phyloP scores from a whole-genome alignment of 2,888 invertebrate species.

The Acanthosepion esculentum region DNA sequence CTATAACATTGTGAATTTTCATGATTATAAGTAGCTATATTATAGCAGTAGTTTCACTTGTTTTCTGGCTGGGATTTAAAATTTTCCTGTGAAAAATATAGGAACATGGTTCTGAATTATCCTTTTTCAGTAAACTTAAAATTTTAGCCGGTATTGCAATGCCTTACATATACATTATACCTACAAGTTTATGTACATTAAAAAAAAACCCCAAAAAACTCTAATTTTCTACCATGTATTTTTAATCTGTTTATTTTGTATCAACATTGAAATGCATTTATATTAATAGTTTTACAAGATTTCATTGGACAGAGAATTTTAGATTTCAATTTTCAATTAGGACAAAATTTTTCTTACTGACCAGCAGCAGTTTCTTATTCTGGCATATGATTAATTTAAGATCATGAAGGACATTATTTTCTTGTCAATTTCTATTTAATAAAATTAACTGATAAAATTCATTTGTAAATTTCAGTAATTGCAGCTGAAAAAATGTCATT shows the following conservation, averaged over 20 bases:
- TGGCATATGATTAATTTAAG: not conserved
- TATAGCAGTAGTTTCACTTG: not conserved
- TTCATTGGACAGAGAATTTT: no score
- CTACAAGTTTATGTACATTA: not conserved
- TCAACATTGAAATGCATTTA: not conserved
- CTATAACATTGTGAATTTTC: not conserved
- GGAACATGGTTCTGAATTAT: not conserved
- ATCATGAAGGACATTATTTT: not conserved
- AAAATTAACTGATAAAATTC: not conserved
- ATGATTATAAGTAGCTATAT: no score
- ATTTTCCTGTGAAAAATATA: not conserved
- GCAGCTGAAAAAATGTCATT: not conserved
- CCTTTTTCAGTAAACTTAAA: not conserved
- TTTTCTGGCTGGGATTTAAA: not conserved
- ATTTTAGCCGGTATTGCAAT: not conserved
- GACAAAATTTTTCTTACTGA: not conserved
- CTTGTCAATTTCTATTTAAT: slow-evolving; percentile 33
- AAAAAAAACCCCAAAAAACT: not conserved
- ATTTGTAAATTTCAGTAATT: not conserved
- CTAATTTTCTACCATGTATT: not conserved
- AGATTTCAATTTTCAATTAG: no score
- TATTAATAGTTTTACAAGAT: no score
- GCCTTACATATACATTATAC: not conserved
- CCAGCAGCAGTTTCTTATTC: not conserved
- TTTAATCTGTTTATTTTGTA: not conserved